These are phyloP conservation scores for Achlya flavicornis DNA, from an alignment of 2,888 invertebrate species.

Conservation along the genomic window DNA sequence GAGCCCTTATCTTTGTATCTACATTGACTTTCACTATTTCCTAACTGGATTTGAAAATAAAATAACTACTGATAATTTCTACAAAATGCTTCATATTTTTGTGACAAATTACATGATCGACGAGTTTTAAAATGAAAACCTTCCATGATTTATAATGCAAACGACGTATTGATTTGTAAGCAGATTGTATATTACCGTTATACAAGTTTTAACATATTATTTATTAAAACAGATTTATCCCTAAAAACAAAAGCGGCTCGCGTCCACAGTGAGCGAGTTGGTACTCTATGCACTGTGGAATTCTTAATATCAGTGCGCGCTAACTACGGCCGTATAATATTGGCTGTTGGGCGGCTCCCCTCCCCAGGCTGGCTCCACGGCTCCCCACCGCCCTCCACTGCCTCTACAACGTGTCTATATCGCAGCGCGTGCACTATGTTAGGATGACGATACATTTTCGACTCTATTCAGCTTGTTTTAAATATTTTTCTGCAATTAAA, in stretches of 20 bases:
- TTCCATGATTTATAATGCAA: too few species aligned
- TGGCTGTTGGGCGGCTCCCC: conserved; percentile 55
- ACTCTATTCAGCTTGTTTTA: conserved; percentile 9
- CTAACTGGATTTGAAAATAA: neutral
- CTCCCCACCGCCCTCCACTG: conserved; percentile 38
- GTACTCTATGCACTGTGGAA: conserved; percentile 68
- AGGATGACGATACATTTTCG: conserved; percentile 15
- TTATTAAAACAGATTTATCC: too few species aligned
- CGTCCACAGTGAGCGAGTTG: conserved; percentile 17
- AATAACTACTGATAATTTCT: neutral
- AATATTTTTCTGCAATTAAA: neutral
- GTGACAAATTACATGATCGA: too few species aligned
- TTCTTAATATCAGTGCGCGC: conserved; percentile 83
- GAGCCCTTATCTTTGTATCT: conserved; percentile 22
- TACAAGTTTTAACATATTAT: too few species aligned
- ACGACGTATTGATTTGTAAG: too few species aligned
- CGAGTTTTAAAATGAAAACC: too few species aligned
- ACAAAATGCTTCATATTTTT: too few species aligned
- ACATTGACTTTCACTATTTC: neutral
- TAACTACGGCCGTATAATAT: conserved; percentile 81
- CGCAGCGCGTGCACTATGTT: conserved; percentile 17
- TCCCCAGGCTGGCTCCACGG: conserved; percentile 11
- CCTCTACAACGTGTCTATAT: conserved; percentile 18
- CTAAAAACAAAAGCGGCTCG: neutral
- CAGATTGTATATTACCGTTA: too few species aligned